Base-by-base conservation (phyloP, 1,140 invertebrate genomes). In the Apis laboriosa region DNA sequence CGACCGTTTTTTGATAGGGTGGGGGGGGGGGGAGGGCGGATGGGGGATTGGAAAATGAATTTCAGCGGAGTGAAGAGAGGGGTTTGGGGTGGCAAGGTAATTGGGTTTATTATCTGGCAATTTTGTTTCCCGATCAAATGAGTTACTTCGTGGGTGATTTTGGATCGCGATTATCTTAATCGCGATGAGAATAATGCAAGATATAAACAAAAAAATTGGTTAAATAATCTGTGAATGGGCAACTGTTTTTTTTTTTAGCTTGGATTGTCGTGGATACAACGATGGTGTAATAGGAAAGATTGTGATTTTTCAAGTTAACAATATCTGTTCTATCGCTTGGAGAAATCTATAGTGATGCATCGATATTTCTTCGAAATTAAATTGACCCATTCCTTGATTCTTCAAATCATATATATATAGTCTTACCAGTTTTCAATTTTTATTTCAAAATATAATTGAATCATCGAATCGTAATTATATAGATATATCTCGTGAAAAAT, bases 141-240 rank as follows among this genome's bases (percentile, higher is more conserved):
- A 56, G 1, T 34, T 21, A 7, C 17, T 51, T 75, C 19, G 3
- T 19, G 49, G 5, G 3, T 13, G n/a, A 15, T n/a, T 49, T 63
- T 63, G 28, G 34, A 28, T 75, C 43, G 34, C 1, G 58, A 11
- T 28, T 63, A 75, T 51, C 58, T 75, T 63, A 75, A 75, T 63
- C 51, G n/a, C 34, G 34, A n/a, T 13, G 13, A 0, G 9, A 60
- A 24, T 15, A 28, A 15, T 43, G 34, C 34, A 43, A 5, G 1
- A 19, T 60, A 1, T 21, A 28, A 9, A 34, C 3, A 24, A 28
- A 28, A 24, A 68, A 75, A 19, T 15, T 17, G 15, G 43, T 24
- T 51, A 43, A 43, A 43, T 43, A 19, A 51, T 63, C 60, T 19
- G 51, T 12, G 15, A 17, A 28, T 43, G n/a, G 56, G 24, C 34